A percentile compares a stretch with the other conserved stretches of the same genome.
Conservation (phyloP, 2,797 vertebrate species). For the Alosa sapidissima region DNA sequence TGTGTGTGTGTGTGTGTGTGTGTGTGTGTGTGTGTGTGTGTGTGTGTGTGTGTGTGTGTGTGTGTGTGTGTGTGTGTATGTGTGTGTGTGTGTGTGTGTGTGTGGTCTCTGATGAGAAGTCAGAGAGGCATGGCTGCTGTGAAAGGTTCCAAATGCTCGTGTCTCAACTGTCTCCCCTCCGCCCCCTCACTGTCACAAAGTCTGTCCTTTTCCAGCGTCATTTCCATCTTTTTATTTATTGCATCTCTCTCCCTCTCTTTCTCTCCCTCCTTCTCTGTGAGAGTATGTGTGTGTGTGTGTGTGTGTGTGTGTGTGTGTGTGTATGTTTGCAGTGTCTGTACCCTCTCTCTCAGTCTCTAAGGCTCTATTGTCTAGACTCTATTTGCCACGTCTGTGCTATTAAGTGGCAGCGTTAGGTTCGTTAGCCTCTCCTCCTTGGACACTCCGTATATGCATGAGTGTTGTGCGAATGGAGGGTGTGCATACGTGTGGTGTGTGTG, state of each 20-base stretch:
- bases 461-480: too few species aligned
- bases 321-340: too few species aligned
- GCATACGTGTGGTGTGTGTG: too few species aligned
- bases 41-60: not conserved
- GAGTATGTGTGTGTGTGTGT: not conserved
- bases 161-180: not conserved
- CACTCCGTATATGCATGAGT: not conserved
- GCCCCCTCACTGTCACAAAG: not conserved
- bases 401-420: too few species aligned
- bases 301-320: too few species aligned
- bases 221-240: slow-evolving; percentile 19
- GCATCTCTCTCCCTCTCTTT: not conserved
- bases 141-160: not conserved
- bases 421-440: too few species aligned
- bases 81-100: slow-evolving; percentile 5
- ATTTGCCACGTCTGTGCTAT: too few species aligned
- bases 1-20: not conserved
- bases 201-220: not conserved
- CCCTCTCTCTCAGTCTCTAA: too few species aligned
- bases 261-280: not conserved
- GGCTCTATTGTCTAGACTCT: too few species aligned
- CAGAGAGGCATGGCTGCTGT: not conserved
- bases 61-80: not conserved
- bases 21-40: not conserved
- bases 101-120: not conserved